Evolutionary conservation across 2,888 invertebrate species (phyloP).

Genomic region (Clanis bilineata): DNA sequence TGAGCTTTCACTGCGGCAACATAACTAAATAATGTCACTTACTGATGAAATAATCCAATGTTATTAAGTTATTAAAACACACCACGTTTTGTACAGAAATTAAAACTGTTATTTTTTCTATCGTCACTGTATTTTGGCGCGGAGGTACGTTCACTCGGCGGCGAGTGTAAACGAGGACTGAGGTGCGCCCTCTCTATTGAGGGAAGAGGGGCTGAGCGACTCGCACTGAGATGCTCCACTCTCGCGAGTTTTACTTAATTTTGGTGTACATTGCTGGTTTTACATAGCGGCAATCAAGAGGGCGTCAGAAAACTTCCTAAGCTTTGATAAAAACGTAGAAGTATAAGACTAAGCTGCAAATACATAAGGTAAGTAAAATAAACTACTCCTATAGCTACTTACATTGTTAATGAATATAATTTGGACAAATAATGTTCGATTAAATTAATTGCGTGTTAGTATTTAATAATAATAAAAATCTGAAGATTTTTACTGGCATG

Average conservation of each 20-base stretch:
- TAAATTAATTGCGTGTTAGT: no score
- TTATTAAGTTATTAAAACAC: slow-evolving; percentile 55
- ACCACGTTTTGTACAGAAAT: slow-evolving; percentile 65
- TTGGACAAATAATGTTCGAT: no score
- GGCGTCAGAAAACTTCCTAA: neutral
- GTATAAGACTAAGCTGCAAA: no score
- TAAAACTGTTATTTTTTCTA: slow-evolving; percentile 45
- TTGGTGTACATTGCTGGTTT: slow-evolving; percentile 49
- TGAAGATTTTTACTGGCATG: no score
- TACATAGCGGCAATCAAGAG: neutral
- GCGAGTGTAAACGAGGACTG: slow-evolving; percentile 66
- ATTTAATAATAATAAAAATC: no score
- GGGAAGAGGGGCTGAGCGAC: slow-evolving; percentile 63
- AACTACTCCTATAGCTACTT: no score
- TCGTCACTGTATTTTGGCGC: slow-evolving; percentile 47
- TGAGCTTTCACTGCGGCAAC: slow-evolving; percentile 46
- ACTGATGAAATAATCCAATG: slow-evolving; percentile 68
- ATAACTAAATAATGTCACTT: slow-evolving; percentile 44
- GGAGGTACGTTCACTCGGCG: slow-evolving; percentile 44
- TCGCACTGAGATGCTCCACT: slow-evolving; percentile 40
- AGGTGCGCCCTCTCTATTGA: slow-evolving; percentile 54
- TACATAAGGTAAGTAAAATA: no score
- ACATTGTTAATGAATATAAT: no score
- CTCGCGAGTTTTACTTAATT: slow-evolving; percentile 51
- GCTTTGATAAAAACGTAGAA: no score